Evolutionary conservation across 2,113 vertebrate species (phyloP).

Genomic region (Epinephelus moara): DNA sequence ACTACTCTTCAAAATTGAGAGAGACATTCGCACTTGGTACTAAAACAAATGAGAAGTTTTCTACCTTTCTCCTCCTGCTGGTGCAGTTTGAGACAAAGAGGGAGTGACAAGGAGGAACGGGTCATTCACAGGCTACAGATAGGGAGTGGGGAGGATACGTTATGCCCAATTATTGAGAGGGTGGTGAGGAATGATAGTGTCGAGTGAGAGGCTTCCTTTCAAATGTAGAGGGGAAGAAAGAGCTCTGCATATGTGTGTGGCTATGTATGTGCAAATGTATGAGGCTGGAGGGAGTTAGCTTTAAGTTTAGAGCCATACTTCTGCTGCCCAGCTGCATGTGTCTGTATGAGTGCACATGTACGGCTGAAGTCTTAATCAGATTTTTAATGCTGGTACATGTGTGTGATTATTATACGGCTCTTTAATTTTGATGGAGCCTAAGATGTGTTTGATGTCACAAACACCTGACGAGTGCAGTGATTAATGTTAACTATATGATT

Average conservation of each 20-base stretch:
- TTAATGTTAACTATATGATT: background rate
- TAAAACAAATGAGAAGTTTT: slow-evolving; percentile 62
- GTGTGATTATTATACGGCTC: background rate
- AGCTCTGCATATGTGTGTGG: slow-evolving; percentile 1
- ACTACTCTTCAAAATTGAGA: slow-evolving; percentile 36
- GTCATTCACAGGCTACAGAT: slow-evolving; percentile 72
- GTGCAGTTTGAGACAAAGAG: slow-evolving; percentile 66
- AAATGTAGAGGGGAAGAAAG: slow-evolving; percentile 14
- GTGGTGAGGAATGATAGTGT: slow-evolving; percentile 36
- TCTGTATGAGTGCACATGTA: background rate
- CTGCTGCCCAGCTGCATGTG: background rate
- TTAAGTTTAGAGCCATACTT: slow-evolving; percentile 3
- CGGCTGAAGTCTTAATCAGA: background rate
- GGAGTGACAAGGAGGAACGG: slow-evolving; percentile 71
- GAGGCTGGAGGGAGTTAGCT: slow-evolving; percentile 17
- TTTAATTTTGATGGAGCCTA: background rate
- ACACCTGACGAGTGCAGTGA: background rate
- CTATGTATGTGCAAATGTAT: slow-evolving; percentile 11
- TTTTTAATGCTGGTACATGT: background rate
- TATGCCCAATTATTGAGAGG: slow-evolving; percentile 61
- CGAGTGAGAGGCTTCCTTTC: slow-evolving; percentile 52
- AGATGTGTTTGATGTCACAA: background rate
- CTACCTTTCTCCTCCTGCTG: slow-evolving; percentile 53
- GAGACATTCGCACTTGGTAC: slow-evolving; percentile 51
- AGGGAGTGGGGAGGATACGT: slow-evolving; percentile 42